Evolutionary conservation across 2,797 vertebrate genomes (phyloP), one percentile per base, ranked within the genome.

Genomic region (Erpetoichthys calabaricus): DNA sequence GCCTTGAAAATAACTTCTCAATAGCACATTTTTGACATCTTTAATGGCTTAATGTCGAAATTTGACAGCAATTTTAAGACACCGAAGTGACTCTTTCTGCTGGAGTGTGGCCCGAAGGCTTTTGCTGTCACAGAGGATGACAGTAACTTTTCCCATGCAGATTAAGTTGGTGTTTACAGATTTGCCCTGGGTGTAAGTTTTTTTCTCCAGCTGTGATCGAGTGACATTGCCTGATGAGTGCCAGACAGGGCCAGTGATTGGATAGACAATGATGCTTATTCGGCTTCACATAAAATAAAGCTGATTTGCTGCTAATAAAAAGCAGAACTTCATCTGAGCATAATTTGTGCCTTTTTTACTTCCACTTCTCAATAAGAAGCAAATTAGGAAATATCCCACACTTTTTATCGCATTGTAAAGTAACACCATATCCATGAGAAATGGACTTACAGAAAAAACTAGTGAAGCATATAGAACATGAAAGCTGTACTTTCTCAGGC

Each of bases 81-180:
- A 79, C 67, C 59, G 76, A 84, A 82, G 83, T 77, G 73, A 81
- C 79, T 87, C 79, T 77, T 83, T 81, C 77, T 75, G 72, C 71
- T 67, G 74, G 73, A 80, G 80, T 70, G 70, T 85, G 77, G 89
- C 88, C 87, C 80, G 78, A 65, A 87, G 89, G 88, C 81, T 85
- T 88, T 81, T 79, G 77, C 87, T 91, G 88, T 92, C 88, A 79
- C 71, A 78, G 74, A 76, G 82, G 78, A 88, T 89, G 83, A 91
- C 82, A 89, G 82, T 87, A 84, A 89, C 81, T 89, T 90, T 90
- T 82, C 83, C 81, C 83, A 88, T 92, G 88, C 86, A 94, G 89
- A 94, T 90, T 89, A 92, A 90, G 87, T 86, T 90, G 81, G 82
- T 91, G 87, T 92, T 92, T 93, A 90, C 89, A 92, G 87, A 91